Base-by-base conservation (phyloP, 2,888 invertebrate genomes). In the Aspidiotus rigidus region DNA sequence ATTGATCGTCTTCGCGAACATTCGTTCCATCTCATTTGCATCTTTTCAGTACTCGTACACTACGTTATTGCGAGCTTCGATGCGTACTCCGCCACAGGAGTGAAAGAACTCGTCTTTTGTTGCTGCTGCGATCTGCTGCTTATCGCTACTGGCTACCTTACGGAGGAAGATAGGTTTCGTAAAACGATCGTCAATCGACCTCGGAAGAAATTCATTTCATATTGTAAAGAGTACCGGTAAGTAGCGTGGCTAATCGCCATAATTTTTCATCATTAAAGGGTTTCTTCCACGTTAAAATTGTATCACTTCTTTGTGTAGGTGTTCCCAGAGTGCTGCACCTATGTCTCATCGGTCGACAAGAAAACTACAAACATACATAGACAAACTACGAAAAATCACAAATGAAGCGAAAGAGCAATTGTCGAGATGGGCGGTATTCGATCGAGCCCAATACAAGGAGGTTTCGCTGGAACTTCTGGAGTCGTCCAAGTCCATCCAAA, bases 11-110 rank as follows among this genome's bases (percentile, higher is more conserved):
- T 49, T 49, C 49, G 49, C 49, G 49, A 49, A 49, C 49, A 49
- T 49, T 49, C 49, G 49, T 49, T 49, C 49, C 49, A 49, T 49
- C n/a, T n/a, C 49, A 44, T 44, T 44, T 44, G 49, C 49, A 44
- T 44, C 49, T 44, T 44, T 44, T 44, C 49, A 49, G 49, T 49
- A 49, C 49, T 49, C 49, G 49, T 49, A 49, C 49, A 49, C 49
- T 49, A 49, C 49, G 49, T 49, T 49, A 49, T 49, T 49, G 49
- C 49, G 49, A 49, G 49, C 49, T 49, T 49, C 49, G 49, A 49
- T 49, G 49, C 49, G 49, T 49, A 49, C 49, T 49, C 49, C 49
- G 49, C 49, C 49, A 49, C 49, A 49, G 49, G 49, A 49, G 49
- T 49, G 49, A 49, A 49, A 49, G 49, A 49, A 49, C 49, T 49